Base-by-base conservation (phyloP, 2,797 vertebrate species). In the Spinus pinus region DNA sequence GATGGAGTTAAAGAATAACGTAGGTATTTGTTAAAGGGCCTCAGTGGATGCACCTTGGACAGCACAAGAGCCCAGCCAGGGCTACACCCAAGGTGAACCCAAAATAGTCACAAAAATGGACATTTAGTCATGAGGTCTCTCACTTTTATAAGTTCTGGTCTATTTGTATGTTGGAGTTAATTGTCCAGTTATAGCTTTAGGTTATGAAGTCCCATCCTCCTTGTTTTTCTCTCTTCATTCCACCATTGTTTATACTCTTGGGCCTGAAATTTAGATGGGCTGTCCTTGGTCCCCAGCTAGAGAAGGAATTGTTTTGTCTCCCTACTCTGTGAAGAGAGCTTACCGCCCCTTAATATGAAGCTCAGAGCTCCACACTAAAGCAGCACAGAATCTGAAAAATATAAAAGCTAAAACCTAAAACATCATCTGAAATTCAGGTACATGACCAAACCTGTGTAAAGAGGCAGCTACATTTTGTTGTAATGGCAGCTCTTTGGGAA, bases 61-160 rank as follows among this genome's bases (percentile, higher is more conserved):
- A 60, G 8, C 7, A 7, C 12, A 60, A 39, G 6, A 39, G 25
- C 35, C 57, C 6, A 7, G 57, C 57, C 35, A 39, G 25, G 57
- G 12, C 25, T 60, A 60, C 35, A 60, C 18, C 25, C 25, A 20
- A 14, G 2, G 20, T 39, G 57, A 14, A 39, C 35, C 35, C 35
- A 28, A 60, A 60, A 60, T 28, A 18, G 18, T 60, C 57, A 20
- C 35, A 60, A 39, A 39, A 28, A 60, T 28, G 25, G 25, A 20
- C 3, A 4, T 28, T 4, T 5, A 2, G 25, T 58, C 35, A 37
- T 1, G 1, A 28, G 5, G 18, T 28, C 8, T 28, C 57, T 28
- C 57, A 39, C 37, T 39, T 28, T 14, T 60, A 5, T 4, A 60
- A 60, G 25, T 60, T 39, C 57, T 14, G 35, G 18, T 39, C 57